Conservation (phyloP, 2,888 invertebrate species). For the Malacosoma neustria region DNA sequence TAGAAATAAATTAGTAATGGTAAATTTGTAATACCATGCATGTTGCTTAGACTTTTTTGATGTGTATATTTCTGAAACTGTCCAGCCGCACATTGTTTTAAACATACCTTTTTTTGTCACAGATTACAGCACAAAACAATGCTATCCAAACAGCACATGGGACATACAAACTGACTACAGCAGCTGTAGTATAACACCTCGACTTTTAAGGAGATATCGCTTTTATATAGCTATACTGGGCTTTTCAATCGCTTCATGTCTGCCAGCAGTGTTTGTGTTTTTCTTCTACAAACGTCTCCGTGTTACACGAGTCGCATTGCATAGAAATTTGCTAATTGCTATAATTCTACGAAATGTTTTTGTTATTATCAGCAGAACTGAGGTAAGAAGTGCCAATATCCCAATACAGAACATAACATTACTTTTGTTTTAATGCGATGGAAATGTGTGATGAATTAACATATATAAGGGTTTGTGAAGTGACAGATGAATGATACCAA, state of each 20-base stretch:
- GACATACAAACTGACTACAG: slow-evolving; percentile 73
- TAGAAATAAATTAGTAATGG: too few species aligned
- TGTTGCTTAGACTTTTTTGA: too few species aligned
- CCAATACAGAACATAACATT: too few species aligned
- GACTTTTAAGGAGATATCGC: slow-evolving; percentile 61
- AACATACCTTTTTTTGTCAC: too few species aligned
- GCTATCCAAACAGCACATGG: slow-evolving; percentile 73
- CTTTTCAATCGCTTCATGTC: slow-evolving; percentile 63
- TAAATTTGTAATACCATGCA: too few species aligned
- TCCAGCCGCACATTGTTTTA: too few species aligned
- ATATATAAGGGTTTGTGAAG: too few species aligned
- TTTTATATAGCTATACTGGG: slow-evolving; percentile 71
- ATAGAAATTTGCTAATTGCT: slow-evolving; percentile 75
- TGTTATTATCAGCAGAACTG: slow-evolving; percentile 70
- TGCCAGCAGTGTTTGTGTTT: slow-evolving; percentile 76
- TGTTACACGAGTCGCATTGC: slow-evolving; percentile 68
- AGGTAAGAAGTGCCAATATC: too few species aligned
- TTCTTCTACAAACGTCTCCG: slow-evolving; percentile 69
- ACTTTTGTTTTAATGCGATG: too few species aligned
- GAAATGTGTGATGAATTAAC: too few species aligned
- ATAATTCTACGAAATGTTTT: slow-evolving; percentile 74
- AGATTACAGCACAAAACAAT: slow-evolving; percentile 76
- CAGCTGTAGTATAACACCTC: slow-evolving; percentile 70
- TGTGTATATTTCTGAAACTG: too few species aligned
- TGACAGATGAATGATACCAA: too few species aligned